Base-by-base conservation (phyloP, 2,113 vertebrate species). In the Chamaetylas fuelleborni region DNA sequence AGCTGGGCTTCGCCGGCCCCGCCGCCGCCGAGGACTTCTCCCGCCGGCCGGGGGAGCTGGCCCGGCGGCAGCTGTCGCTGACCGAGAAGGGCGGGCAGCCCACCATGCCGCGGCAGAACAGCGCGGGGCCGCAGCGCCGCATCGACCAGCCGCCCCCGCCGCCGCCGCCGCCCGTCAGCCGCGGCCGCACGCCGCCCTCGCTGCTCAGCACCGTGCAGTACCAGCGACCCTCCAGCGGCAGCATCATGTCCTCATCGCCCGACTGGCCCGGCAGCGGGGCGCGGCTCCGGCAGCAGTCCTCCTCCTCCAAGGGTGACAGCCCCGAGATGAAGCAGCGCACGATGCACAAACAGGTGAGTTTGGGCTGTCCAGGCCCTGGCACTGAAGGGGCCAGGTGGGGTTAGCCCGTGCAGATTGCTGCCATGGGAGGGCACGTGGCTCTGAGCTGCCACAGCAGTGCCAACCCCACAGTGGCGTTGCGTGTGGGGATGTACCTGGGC, bases 271-370 rank as follows among this genome's bases (percentile, higher is more conserved):
- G 98, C 94, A 98, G 98, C 4, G 98, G 99, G 1, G 98, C 99
- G 1, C 98, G 99, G 6, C 96, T 99, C n/a, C 98, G 99, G 20
- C 99, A 99, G 90, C 99, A 99, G 97, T 99, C 99, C 1, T 99
- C 99, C 0, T 99, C 99, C 26, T 99, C 99, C 86, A 99, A 99
- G 94, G 99, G 99, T 0, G 99, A 99, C 97, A 99, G 99, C 91
- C 99, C 99, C 0, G 99, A 99, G 98, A 99, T 98, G 89, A 99
- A 99, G 95, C 99, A 99, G 56, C 98, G 99, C 19, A 97, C 97
- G 2, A 97, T 98, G 91, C 99, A 99, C 97, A 99, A 99, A 71
- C 99, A 99, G 99, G 99, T 99, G 94, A 95, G 98, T 95, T 1
- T 0, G 15, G 72, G 88, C 45, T 12, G 7, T 3, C 1, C 19